A percentile compares a stretch with the other conserved stretches of the same genome.
Evolutionary conservation across 1,140 invertebrate species (phyloP).

Genomic region (Drosophila varians): DNA sequence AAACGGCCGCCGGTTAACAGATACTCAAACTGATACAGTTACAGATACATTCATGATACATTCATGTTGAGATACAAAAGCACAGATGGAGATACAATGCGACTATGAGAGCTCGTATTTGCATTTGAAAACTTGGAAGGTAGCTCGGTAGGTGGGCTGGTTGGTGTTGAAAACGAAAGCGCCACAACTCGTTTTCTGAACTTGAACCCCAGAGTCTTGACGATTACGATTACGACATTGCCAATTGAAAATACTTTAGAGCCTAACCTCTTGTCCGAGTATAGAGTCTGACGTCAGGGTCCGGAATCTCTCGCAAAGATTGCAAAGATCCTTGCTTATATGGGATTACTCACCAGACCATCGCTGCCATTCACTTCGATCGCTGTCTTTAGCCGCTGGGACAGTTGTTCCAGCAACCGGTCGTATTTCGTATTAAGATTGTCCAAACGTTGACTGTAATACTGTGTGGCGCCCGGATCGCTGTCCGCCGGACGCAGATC

Average conservation of each 20-base stretch:
- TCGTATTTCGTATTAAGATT: conserved; percentile 92
- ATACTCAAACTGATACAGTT: conserved; percentile 44
- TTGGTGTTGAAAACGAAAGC: conserved; percentile 62
- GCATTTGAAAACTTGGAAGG: conserved; percentile 47
- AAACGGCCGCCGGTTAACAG: conserved; percentile 23
- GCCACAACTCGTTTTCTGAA: conserved; percentile 54
- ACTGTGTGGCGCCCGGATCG: conserved; percentile 88
- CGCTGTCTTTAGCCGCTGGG: conserved; percentile 86
- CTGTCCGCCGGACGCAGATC: conserved; percentile 75
- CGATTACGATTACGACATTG: conserved; percentile 5
- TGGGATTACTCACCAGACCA: conserved; percentile 86
- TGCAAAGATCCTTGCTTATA: background rate
- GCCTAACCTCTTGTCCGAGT: conserved; percentile 27
- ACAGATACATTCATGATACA: conserved; percentile 15
- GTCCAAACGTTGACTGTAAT: conserved; percentile 92
- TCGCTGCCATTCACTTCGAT: conserved; percentile 83
- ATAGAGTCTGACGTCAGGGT: conserved; percentile 47
- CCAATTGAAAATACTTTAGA: background rate
- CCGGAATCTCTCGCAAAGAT: conserved; percentile 32
- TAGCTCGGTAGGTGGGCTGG: too few relatives aligned
- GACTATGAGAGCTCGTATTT: conserved; percentile 27
- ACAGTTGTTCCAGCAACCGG: conserved; percentile 89
- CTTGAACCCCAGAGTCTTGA: conserved; percentile 57
- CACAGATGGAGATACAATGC: conserved; percentile 24
- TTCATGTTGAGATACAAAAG: conserved; percentile 14